Base-by-base conservation (phyloP, 2,797 vertebrate genomes). In the Typhlichthys subterraneus region DNA sequence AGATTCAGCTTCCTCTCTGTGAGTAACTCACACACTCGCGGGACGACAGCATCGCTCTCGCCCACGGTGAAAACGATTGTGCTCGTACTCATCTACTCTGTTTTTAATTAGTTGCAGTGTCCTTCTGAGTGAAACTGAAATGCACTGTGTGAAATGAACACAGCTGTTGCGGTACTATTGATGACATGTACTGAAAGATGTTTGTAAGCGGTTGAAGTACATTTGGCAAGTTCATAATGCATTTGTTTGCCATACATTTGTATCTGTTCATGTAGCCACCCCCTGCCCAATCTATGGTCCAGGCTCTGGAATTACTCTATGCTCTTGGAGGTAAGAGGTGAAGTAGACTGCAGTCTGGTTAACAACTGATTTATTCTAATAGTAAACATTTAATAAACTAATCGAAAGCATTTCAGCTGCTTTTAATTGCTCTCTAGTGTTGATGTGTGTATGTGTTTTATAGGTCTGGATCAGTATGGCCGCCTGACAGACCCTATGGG, bases 251-350 rank as follows among this genome's bases (percentile, higher is more conserved):
- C 3, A 53, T 49, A 33, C 9, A 3, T 59, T 46, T 61, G 10
- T 7, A 7, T 59, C 51, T 47, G 38, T 64, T 67, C 11, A 53
- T 71, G 33, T 86, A 99, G 98, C 96, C 97, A 45, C 98, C 98
- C 45, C 98, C 98, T 52, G 97, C 98, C 57, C 97, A 99, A 87
- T 96, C 97, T 12, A 98, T 99, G 97, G 97, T 99, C 55, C 97
- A 99, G 83, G 98, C 98, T n/a, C 80, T 99, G 68, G 98, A 99
- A 80, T 48, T 99, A 72, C 96, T 99, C 23, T 99, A 96, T 56
- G 97, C 98, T 64, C 89, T 99, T 48, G 98, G 96, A 93, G 98
- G 97, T 99, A 88, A 86, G 93, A 82, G 59, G 61, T 42, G 69
- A 59, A 63, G 5, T 42, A 42, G 38, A 42, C 38, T 42, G 38